Base-by-base conservation (phyloP, 2,113 vertebrate species). In the Cyprinodon brontotheroides region DNA sequence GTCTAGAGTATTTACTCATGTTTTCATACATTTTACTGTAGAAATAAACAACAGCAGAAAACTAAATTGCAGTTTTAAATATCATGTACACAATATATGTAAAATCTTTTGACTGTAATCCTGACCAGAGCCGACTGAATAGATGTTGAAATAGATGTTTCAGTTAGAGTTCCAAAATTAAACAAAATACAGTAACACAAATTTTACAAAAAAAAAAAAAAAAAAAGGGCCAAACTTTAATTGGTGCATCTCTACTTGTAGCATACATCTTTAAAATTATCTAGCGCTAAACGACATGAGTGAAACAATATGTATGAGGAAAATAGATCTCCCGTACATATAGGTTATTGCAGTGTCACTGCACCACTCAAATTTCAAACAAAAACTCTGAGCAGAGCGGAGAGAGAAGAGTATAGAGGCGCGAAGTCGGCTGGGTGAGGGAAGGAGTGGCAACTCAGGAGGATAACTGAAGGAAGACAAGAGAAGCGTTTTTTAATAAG, bases 301-400 rank as follows among this genome's bases (percentile, higher is more conserved):
- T 53, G 61, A 65, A 29, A 79, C 40, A 83, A 61, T 39, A 67
- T 79, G 74, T 85, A 75, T 80, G 63, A 89, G 78, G 78, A 59
- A 82, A 77, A 67, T 41, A 71, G 72, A 74, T 87, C 72, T 77
- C 85, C 29, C 29, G 29, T 29, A 29, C 88, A 92, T 90, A 89
- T 91, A 86, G 87, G 86, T 90, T 89, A 89, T 84, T 89, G 89
- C 88, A 87, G 91, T 88, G 79, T 89, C 85, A 89, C 85, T 88
- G 89, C 87, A 91, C 83, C 90, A 90, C 84, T 88, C 86, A 87
- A 89, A 92, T 92, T 89, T 91, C 86, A 91, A 92, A 91, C 81
- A 78, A 88, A 89, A 91, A 92, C 81, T 81, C 86, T 90, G 86
- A 91, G 87, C 85, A 85, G 86, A 87, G 87, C 85, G 84, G 86